Evolutionary conservation across 2,113 vertebrate species (phyloP), one percentile per base, ranked within the genome.

Genomic region (Ctenodactylus gundi): DNA sequence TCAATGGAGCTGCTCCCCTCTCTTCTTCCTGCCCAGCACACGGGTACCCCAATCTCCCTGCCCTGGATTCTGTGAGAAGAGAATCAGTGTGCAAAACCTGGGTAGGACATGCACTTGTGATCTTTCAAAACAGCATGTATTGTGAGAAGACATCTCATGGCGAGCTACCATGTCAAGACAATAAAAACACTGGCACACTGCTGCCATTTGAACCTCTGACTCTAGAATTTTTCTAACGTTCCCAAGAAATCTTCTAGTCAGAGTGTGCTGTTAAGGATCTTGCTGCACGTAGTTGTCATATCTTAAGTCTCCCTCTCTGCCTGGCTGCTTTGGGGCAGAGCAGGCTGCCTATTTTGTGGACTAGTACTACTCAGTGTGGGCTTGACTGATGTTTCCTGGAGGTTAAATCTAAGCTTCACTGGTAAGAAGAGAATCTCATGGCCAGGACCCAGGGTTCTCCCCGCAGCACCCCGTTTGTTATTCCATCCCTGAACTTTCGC

Each of bases 171-270:
- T 1, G 18, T 10, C 23, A 7, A 53, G 25, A 9, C 53, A 4
- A 1, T 1, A 15, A n/a, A n/a, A n/a, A 21, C 1, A 0, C 11
- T 7, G 27, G 12, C 23, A 29, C 29, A 1, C 14, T 20, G 14
- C 51, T 11, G 29, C 78, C 13, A 1, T 41, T 21, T 18, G 46
- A n/a, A 46, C 44, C 51, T 46, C 1, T 1, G 44, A 27, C 17
- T 25, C 18, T 3, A 2, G 51, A 34, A 2, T 1, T 5, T 84
- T 20, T 8, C 70, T 67, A 6, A 70, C 15, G 51, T 29, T 39
- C 90, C 58, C 73, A 4, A 20, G 34, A 76, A 29, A 17, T 65
- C 36, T 20, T 0, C 0, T 12, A 36, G 68, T 29, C 68, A 20
- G 55, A 21, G 13, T 5, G 13, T 4, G 9, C 44, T 8, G 20